Percentiles rank a stretch among this genome's conserved stretches.
phyloP scores from a whole-genome alignment of 2,797 vertebrate genomes.

The Sparus aurata region DNA sequence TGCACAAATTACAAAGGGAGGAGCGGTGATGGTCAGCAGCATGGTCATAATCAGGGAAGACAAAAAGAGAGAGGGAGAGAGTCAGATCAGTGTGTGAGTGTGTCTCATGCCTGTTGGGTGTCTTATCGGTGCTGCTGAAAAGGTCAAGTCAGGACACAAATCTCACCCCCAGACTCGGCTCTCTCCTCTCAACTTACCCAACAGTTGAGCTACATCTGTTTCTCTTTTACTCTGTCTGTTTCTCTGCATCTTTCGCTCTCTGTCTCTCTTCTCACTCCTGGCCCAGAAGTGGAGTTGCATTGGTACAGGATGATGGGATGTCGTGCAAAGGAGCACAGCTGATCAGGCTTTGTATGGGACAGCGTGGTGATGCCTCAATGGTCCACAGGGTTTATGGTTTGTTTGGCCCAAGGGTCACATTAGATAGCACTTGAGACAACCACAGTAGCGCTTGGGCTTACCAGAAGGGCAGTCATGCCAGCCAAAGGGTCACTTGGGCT shows the following conservation, averaged over 20 bases:
- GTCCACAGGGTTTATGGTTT: slow-evolving; percentile 9
- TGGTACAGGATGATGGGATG: slow-evolving; percentile 10
- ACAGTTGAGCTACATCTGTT: slow-evolving; percentile 76
- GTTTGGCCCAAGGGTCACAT: slow-evolving; percentile 4
- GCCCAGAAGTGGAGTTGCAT: slow-evolving; percentile 3
- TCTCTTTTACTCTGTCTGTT: slow-evolving; percentile 58
- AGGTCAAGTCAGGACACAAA: slow-evolving; percentile 77
- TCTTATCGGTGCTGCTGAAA: slow-evolving; percentile 64
- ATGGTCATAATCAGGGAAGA: slow-evolving; percentile 56
- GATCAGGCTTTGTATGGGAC: not conserved
- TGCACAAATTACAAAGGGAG: slow-evolving; percentile 66
- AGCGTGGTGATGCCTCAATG: not conserved
- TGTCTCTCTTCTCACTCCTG: slow-evolving; percentile 19
- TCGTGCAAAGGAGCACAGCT: not conserved
- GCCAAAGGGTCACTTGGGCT: slow-evolving; percentile 8
- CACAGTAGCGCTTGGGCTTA: slow-evolving; percentile 16
- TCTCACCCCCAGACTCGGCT: slow-evolving; percentile 54
- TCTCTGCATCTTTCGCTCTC: slow-evolving; percentile 22
- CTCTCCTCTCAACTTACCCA: slow-evolving; percentile 69
- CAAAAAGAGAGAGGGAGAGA: slow-evolving; percentile 41
- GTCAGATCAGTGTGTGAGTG: slow-evolving; percentile 28
- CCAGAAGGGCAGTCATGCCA: not conserved
- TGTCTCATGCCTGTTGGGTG: slow-evolving; percentile 43
- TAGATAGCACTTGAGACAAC: slow-evolving; percentile 19
- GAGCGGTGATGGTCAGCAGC: slow-evolving; percentile 62